Conservation (phyloP, 2,113 vertebrate genomes). For the Trichechus manatus region DNA sequence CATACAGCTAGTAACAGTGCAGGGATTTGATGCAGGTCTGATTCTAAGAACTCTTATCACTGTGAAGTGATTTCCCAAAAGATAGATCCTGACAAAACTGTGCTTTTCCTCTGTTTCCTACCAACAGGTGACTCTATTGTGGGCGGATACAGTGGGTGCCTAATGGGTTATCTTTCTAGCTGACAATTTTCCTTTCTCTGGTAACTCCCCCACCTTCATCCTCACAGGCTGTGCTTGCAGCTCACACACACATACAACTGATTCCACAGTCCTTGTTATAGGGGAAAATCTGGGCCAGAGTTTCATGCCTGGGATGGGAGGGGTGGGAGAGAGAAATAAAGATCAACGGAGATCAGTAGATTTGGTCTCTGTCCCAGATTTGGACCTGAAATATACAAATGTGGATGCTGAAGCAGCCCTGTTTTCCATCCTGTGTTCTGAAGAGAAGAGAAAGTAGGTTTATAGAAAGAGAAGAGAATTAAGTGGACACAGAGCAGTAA, state of each 20-base stretch:
- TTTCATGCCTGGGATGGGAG: neutral
- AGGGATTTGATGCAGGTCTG: neutral
- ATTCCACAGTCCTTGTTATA: neutral
- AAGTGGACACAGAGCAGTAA: neutral
- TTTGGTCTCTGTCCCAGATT: neutral
- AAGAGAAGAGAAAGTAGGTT: constrained; percentile 3
- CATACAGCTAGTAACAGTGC: neutral
- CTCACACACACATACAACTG: accelerated
- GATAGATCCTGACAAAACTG: neutral
- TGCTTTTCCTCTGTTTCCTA: neutral
- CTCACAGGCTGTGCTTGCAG: neutral
- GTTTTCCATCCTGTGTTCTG: neutral
- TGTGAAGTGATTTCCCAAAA: neutral
- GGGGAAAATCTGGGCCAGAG: neutral
- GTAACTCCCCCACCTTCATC: neutral
- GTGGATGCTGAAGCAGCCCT: neutral
- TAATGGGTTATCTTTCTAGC: neutral
- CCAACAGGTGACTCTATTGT: neutral
- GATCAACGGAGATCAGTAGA: neutral
- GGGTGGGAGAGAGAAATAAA: neutral
- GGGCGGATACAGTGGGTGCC: neutral
- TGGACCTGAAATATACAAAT: constrained; percentile 12
- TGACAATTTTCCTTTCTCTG: neutral
- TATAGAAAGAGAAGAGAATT: neutral
- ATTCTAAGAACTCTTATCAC: neutral